Conservation (phyloP, 2,888 invertebrate genomes). For the Dynastes hyllus region DNA sequence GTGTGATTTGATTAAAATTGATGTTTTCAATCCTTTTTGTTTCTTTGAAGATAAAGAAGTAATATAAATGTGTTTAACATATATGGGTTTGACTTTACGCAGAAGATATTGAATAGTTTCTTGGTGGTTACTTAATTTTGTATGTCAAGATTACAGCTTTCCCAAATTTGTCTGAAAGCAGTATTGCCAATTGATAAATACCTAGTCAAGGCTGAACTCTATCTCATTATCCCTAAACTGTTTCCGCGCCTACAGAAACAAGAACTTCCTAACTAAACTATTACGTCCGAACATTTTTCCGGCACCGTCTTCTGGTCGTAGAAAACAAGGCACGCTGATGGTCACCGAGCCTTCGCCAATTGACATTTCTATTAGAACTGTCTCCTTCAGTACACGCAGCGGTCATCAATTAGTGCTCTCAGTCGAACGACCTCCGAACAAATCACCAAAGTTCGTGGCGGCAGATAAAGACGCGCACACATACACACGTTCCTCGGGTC, state of each 20-base stretch:
- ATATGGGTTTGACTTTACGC: too few species aligned
- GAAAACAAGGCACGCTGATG: slow-evolving; percentile 32
- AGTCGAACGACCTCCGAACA: slow-evolving; percentile 64
- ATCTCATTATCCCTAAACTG: slow-evolving; percentile 17
- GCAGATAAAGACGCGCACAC: slow-evolving; percentile 55
- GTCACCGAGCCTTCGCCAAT: slow-evolving; percentile 51
- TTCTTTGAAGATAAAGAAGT: too few species aligned
- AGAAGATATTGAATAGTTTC: too few species aligned
- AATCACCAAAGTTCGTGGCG: slow-evolving; percentile 64
- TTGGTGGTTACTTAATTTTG: too few species aligned
- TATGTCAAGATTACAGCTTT: too few species aligned
- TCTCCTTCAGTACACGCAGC: slow-evolving; percentile 67
- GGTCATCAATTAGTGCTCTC: slow-evolving; percentile 70
- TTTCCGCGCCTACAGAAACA: slow-evolving; percentile 19
- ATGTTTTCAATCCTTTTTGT: too few species aligned
- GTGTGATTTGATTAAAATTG: too few species aligned
- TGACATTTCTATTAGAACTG: slow-evolving; percentile 71
- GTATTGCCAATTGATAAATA: background rate
- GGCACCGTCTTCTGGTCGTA: background rate
- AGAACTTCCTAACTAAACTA: slow-evolving; percentile 22
- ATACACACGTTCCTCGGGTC: slow-evolving; percentile 28
- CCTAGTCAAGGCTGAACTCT: background rate
- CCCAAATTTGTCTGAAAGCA: too few species aligned
- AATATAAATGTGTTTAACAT: too few species aligned
- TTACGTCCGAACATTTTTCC: slow-evolving; percentile 17